These are phyloP conservation scores for Leptopilina boulardi DNA, from an alignment of 1,140 invertebrate genomes.

Conservation along the genomic window DNA sequence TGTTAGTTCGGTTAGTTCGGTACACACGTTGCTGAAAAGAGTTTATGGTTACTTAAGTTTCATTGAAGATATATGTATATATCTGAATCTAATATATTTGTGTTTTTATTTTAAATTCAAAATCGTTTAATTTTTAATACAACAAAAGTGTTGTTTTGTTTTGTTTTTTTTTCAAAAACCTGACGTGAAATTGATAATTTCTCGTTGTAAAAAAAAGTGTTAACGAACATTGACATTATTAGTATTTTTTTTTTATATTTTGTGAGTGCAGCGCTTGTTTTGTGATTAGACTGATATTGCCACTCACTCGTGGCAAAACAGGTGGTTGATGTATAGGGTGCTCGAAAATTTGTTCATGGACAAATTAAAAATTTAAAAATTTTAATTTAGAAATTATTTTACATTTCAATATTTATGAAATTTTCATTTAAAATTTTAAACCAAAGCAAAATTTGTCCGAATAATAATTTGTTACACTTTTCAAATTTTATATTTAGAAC, in stretches of 20 bases:
- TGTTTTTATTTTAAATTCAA: too few relatives aligned
- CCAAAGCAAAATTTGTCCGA: too few relatives aligned
- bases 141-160: neutral
- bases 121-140: neutral
- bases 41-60: neutral
- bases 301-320: slow-evolving; percentile 6
- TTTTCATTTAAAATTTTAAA: too few relatives aligned
- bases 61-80: neutral
- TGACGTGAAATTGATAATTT: too few relatives aligned
- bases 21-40: slow-evolving; percentile 3
- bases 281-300: slow-evolving; percentile 12
- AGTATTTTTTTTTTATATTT: neutral
- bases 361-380: too few relatives aligned
- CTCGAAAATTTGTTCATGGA: neutral
- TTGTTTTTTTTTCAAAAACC: neutral
- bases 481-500: too few relatives aligned
- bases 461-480: too few relatives aligned
- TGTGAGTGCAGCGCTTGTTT: neutral
- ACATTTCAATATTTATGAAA: too few relatives aligned
- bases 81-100: neutral
- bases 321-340: slow-evolving; percentile 4
- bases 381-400: too few relatives aligned
- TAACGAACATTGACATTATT: neutral
- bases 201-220: neutral
- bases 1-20: slow-evolving; percentile 20